Evolutionary conservation across 2,888 invertebrate genomes (phyloP).

Genomic region (Meganola albula): DNA sequence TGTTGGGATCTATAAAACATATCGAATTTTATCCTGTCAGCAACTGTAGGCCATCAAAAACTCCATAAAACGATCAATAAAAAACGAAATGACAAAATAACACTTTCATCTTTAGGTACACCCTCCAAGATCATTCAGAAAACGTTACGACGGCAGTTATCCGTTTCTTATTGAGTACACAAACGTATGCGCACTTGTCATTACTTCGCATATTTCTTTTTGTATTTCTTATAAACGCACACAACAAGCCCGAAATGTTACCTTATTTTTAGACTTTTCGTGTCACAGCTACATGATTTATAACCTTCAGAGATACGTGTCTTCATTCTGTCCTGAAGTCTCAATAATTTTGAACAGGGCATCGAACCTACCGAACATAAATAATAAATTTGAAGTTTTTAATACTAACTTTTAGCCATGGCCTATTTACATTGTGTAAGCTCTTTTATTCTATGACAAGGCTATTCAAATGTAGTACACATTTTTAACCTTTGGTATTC

Average conservation of each 20-base stretch:
- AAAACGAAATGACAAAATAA: no score
- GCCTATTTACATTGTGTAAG: no score
- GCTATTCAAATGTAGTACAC: background rate
- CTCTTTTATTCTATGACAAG: background rate
- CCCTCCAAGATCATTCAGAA: no score
- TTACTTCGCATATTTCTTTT: conserved; percentile 12
- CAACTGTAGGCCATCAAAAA: no score
- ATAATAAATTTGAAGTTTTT: conserved; percentile 20
- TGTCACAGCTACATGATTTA: conserved; percentile 28
- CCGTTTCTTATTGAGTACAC: no score
- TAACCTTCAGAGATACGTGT: conserved; percentile 23
- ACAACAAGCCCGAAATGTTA: conserved; percentile 13
- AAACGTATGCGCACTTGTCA: conserved; percentile 8
- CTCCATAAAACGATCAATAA: no score
- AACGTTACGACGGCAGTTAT: no score
- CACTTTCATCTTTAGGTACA: no score
- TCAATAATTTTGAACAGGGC: conserved; percentile 19
- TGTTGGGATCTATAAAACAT: no score
- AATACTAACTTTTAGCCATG: no score
- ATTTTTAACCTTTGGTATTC: background rate
- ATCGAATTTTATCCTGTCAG: no score
- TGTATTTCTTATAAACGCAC: conserved; percentile 6
- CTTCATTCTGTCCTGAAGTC: conserved; percentile 14
- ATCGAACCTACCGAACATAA: conserved; percentile 18
- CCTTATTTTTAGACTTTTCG: conserved; percentile 20